A percentile compares a stretch with the other conserved stretches of the same genome.
Conservation (phyloP, 64 coral and sea anemone species). For the Stylophora pistillata region DNA sequence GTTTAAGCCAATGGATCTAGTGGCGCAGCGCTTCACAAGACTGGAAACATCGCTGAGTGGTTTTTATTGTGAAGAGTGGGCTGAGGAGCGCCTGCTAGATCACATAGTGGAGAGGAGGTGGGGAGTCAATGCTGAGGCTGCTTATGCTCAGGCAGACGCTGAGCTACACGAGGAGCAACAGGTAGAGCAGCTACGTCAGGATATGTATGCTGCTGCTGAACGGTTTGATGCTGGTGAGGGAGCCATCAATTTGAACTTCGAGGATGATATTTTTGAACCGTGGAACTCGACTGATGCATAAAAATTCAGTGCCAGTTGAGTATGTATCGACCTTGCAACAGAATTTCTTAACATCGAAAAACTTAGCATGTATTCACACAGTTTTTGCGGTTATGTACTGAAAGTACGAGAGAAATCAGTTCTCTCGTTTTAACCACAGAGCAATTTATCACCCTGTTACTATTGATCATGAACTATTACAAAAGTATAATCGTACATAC, state of each 20-base stretch:
- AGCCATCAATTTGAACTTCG: conserved; percentile 37
- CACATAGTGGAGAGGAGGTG: conserved; percentile 82
- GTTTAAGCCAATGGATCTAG: conserved; percentile 32
- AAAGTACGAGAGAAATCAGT: too few species aligned
- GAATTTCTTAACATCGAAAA: too few species aligned
- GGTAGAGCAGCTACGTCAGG: conserved; percentile 56
- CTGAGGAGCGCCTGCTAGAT: conserved; percentile 82
- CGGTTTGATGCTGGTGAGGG: conserved; percentile 62
- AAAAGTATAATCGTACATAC: too few species aligned
- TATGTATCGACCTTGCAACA: too few species aligned
- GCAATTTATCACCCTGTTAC: too few species aligned
- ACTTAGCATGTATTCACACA: too few species aligned
- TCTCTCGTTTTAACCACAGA: too few species aligned
- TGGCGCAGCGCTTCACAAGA: conserved; percentile 70
- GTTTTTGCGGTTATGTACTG: too few species aligned
- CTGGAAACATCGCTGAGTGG: conserved; percentile 82
- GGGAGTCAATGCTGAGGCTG: conserved; percentile 66
- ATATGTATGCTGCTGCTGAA: conserved; percentile 85
- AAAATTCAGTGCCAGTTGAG: not conserved
- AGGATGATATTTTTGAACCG: not conserved
- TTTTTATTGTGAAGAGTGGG: conserved; percentile 84
- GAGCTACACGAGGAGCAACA: conserved; percentile 74
- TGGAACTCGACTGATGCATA: conserved; percentile 36
- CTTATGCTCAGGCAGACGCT: conserved; percentile 58
- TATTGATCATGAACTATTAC: too few species aligned